phyloP scores from a whole-genome alignment of 2,888 invertebrate genomes.

The Cerceris rybyensis region DNA sequence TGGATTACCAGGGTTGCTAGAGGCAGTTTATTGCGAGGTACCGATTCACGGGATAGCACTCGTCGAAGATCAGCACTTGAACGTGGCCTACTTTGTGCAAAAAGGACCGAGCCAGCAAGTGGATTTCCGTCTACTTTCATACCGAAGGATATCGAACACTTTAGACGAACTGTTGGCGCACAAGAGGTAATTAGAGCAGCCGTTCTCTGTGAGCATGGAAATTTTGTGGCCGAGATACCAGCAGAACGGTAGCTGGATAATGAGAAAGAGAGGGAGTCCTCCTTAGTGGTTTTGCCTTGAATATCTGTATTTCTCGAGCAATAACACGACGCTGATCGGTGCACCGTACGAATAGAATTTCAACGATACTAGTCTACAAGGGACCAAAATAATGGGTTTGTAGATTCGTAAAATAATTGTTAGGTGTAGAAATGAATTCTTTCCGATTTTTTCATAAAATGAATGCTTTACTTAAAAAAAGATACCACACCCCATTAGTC shows the following conservation, averaged over 20 bases:
- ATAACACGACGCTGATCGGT: slow-evolving; percentile 7
- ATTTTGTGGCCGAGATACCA: slow-evolving; percentile 8
- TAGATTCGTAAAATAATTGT: background rate
- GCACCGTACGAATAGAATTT: slow-evolving; percentile 13
- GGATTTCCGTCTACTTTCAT: slow-evolving; percentile 58
- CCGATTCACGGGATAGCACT: slow-evolving; percentile 74
- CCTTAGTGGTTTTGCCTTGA: background rate
- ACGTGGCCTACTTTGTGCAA: slow-evolving; percentile 59
- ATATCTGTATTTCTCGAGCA: slow-evolving; percentile 14
- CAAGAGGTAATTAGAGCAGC: slow-evolving; percentile 65
- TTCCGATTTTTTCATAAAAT: too few relatives aligned
- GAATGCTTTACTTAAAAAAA: too few relatives aligned
- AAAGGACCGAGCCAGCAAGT: slow-evolving; percentile 60
- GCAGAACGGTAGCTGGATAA: background rate
- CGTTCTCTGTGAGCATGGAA: slow-evolving; percentile 23
- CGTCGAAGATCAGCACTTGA: slow-evolving; percentile 71
- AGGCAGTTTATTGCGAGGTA: slow-evolving; percentile 71
- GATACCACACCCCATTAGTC: too few relatives aligned
- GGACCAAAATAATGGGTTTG: too few relatives aligned
- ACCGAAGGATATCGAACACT: slow-evolving; percentile 57
- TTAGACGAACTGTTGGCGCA: slow-evolving; percentile 66
- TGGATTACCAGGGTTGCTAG: slow-evolving; percentile 71
- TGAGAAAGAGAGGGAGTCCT: background rate
- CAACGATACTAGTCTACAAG: background rate
- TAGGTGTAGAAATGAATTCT: too few relatives aligned